Evolutionary conservation across 2,113 vertebrate species (phyloP).

Genomic region (Halcyon malimbica): DNA sequence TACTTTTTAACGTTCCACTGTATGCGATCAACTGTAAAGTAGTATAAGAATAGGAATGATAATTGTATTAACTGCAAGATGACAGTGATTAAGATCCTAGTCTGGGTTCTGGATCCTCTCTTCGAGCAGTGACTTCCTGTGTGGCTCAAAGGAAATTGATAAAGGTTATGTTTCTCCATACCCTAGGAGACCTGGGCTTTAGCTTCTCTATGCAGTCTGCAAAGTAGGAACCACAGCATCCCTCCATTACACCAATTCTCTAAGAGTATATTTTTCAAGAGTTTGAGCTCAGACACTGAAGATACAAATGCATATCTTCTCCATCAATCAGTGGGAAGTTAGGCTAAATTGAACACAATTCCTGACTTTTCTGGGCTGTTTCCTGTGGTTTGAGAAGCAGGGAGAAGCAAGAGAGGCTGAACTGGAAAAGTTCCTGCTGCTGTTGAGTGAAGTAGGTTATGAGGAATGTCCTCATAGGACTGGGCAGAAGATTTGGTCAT

Average conservation of each 20-base stretch:
- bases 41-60: background rate
- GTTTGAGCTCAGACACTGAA: background rate
- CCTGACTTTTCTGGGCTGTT: background rate
- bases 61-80: constrained; percentile 17
- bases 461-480: background rate
- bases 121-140: background rate
- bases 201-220: background rate
- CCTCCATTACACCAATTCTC: background rate
- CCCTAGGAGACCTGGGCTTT: background rate
- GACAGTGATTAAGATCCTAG: background rate
- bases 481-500: background rate
- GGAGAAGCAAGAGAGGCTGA: background rate
- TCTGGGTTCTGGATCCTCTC: background rate
- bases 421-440: background rate
- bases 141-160: background rate
- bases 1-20: background rate
- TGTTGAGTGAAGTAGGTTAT: background rate
- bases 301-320: background rate
- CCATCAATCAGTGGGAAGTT: background rate
- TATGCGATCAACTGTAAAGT: background rate
- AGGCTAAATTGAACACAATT: background rate
- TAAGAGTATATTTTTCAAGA: background rate
- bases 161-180: background rate
- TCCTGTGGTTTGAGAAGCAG: background rate
- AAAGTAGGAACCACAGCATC: background rate